phyloP scores from a whole-genome alignment of 2,797 vertebrate species.

The Nannoperca obscura region DNA sequence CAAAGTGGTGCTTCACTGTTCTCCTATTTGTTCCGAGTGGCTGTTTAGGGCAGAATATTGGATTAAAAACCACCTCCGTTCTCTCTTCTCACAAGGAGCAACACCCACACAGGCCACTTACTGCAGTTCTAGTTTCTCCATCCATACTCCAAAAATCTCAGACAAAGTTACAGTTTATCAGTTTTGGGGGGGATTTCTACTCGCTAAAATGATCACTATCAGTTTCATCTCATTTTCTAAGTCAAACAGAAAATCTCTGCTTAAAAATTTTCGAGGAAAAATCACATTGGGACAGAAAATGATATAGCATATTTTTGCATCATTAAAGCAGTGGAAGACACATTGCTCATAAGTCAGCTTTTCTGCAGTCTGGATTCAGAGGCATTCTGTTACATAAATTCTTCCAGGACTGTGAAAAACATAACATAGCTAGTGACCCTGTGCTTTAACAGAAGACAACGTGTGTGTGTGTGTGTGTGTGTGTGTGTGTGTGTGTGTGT shows the following conservation, averaged over 20 bases:
- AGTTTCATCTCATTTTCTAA: background rate
- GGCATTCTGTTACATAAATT: conserved; percentile 34
- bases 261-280: conserved; percentile 3
- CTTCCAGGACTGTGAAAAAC: conserved; percentile 4
- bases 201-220: too few species aligned
- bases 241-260: conserved; percentile 1
- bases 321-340: conserved; percentile 15
- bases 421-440: conserved; percentile 5
- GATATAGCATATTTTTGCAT: conserved; percentile 7
- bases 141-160: background rate
- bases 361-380: conserved; percentile 27
- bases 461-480: background rate
- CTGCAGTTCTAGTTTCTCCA: conserved; percentile 12
- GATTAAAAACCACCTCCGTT: conserved; percentile 33
- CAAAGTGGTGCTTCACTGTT: conserved; percentile 30
- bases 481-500: too few species aligned
- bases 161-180: background rate
- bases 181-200: conserved; percentile 3
- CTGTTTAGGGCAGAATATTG: conserved; percentile 41
- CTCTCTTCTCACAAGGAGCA: conserved; percentile 23
- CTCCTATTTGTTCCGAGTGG: conserved; percentile 39
- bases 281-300: background rate
- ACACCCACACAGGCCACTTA: conserved; percentile 26
- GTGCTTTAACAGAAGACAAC: conserved; percentile 10
- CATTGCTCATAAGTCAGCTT: conserved; percentile 10